phyloP scores from a whole-genome alignment of 2,797 vertebrate species.

The Hippoglossus hippoglossus region DNA sequence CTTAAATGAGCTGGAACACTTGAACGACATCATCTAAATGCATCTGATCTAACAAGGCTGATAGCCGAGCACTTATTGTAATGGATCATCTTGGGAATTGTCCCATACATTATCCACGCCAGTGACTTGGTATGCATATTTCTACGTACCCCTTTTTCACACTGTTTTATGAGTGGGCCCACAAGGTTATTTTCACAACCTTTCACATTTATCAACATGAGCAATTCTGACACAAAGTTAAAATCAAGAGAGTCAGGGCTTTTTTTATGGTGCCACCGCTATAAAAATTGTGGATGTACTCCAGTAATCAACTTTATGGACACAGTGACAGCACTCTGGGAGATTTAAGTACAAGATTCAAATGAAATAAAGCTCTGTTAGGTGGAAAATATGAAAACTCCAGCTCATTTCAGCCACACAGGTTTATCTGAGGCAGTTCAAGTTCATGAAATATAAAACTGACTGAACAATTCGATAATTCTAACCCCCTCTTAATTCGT shows the following conservation, averaged over 20 bases:
- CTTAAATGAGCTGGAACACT: constrained; percentile 35
- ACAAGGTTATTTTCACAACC: constrained; percentile 37
- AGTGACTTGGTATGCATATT: constrained; percentile 34
- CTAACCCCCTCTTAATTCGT: no score
- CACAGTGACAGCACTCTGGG: constrained; percentile 16
- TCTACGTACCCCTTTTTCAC: constrained; percentile 7
- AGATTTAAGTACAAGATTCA: constrained; percentile 29
- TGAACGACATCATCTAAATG: constrained; percentile 25
- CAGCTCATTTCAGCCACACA: constrained; percentile 5
- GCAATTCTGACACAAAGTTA: constrained; percentile 42
- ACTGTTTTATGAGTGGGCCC: constrained; percentile 30
- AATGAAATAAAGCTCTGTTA: constrained; percentile 20
- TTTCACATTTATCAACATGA: constrained; percentile 51
- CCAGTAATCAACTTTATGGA: constrained; percentile 37
- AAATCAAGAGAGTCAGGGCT: constrained; percentile 31
- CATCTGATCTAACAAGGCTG: constrained; percentile 20
- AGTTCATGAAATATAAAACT: not conserved
- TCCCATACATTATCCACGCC: constrained; percentile 35
- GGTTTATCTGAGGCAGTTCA: constrained; percentile 9
- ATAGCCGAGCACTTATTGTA: constrained; percentile 3
- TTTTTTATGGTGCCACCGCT: constrained; percentile 40
- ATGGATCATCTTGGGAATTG: constrained; percentile 25
- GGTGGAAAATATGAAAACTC: constrained; percentile 16
- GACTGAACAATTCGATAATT: not conserved
- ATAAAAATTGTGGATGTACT: constrained; percentile 41